Base-by-base conservation (phyloP, 2,113 vertebrate genomes). In the Lucifuga dentata region DNA sequence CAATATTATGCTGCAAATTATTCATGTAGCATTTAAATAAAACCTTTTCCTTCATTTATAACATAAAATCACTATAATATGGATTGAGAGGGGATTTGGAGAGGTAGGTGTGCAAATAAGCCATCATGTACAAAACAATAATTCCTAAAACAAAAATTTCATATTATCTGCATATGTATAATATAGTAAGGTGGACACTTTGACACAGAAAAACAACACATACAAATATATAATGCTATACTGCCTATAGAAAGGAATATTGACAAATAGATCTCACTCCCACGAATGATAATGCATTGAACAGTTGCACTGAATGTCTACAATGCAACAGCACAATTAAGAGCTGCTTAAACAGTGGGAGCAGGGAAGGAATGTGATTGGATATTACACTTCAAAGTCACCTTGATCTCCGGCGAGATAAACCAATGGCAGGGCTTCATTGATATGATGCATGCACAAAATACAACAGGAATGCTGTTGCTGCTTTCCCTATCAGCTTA, bases 31-130 rank as follows among this genome's bases (percentile, higher is more conserved):
- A 51, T 75, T 77, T 21, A 43, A 32, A 33, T 32, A 45, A 29
- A 66, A 72, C 32, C 52, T 12, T 43, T 72, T 83, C 51, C 59
- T 72, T 89, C 78, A 76, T 74, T 72, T 26, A 82, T 19, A 68
- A 87, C 76, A 70, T 63, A 78, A 87, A 86, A 77, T 83, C 70
- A 86, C 53, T 32, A 86, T 74, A 67, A 64, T 24, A 78, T 83
- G 73, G 68, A 68, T 66, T 55, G 65, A 60, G 32, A 69, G 66
- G 68, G 72, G 45, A 38, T 21, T 20, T 67, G 84, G 80, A 86
- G 85, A 91, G 90, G 89, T 91, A 90, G 84, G 85, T 92, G 93
- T 93, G 92, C 91, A 94, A 92, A 92, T 86, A 86, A 93, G 88
- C 90, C 82, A 69, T 89, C 73, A 80, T 58, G 45, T 87, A 90